Evolutionary conservation across 2,797 vertebrate genomes (phyloP).

Genomic region (Buceros bicornis): DNA sequence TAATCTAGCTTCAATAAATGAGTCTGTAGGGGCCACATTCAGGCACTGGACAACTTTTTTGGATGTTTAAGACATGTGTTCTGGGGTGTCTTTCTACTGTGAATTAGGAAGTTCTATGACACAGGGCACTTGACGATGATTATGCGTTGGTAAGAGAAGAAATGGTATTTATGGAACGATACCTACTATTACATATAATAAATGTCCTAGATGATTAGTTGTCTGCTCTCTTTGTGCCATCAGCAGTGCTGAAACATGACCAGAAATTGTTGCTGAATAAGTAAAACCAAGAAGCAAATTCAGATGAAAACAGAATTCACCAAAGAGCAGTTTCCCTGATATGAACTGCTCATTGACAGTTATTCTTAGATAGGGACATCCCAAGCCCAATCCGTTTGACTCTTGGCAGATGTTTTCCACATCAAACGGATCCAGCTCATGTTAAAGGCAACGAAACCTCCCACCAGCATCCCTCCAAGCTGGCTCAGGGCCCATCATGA

Average conservation of each 20-base stretch:
- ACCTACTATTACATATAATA: not conserved
- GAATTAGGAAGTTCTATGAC: not conserved
- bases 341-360: not conserved
- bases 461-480: not conserved
- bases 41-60: not conserved
- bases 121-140: not conserved
- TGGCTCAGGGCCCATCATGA: constrained; percentile 32
- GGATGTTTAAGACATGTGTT: not conserved
- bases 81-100: not conserved
- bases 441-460: constrained; percentile 45
- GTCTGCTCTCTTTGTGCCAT: not conserved
- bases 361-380: constrained; percentile 51
- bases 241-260: not conserved
- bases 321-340: constrained; percentile 5
- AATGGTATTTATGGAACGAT: not conserved
- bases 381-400: constrained; percentile 1
- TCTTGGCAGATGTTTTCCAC: constrained; percentile 37
- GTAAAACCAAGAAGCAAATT: not conserved
- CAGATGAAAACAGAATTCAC: not conserved
- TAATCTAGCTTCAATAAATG: not conserved
- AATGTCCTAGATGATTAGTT: not conserved
- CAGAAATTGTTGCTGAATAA: not conserved
- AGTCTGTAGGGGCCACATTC: not conserved
- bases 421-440: constrained; percentile 11
- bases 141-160: not conserved